phyloP scores from a whole-genome alignment of 2,888 invertebrate genomes.

The Dione vanillae region DNA sequence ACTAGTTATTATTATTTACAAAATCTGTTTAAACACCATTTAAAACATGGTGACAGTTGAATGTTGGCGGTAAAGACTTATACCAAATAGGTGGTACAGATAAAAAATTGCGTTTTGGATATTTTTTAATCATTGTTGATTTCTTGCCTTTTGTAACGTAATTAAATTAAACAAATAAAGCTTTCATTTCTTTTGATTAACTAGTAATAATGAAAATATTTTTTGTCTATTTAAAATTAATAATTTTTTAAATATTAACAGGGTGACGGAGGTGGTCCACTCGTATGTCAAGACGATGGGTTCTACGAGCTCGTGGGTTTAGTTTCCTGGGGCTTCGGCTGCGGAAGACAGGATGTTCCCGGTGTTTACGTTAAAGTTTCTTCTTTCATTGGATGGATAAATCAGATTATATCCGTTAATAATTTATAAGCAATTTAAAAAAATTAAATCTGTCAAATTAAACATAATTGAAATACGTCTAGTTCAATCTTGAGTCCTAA shows the following conservation, averaged over 20 bases:
- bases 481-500: slow-evolving; percentile 10
- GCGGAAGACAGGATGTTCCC: slow-evolving; percentile 96
- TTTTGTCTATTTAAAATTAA: no score
- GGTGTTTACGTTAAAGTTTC: slow-evolving; percentile 99
- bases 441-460: neutral
- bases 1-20: no score
- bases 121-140: no score
- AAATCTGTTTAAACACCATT: no score
- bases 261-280: slow-evolving; percentile 97
- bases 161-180: no score
- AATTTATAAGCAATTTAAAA: slow-evolving; percentile 85
- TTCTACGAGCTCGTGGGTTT: slow-evolving; percentile 96
- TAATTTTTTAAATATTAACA: slow-evolving; percentile 56
- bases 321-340: slow-evolving; percentile 97
- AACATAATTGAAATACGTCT: no score
- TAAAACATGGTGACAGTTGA: neutral
- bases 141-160: no score
- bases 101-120: neutral
- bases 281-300: slow-evolving; percentile 96
- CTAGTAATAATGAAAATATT: no score
- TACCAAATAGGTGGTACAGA: neutral
- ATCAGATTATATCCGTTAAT: slow-evolving; percentile 97
- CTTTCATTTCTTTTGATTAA: no score
- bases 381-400: slow-evolving; percentile 98
- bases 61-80: neutral